phyloP scores from a whole-genome alignment of 2,113 vertebrate species.

The Otocyon megalotis region DNA sequence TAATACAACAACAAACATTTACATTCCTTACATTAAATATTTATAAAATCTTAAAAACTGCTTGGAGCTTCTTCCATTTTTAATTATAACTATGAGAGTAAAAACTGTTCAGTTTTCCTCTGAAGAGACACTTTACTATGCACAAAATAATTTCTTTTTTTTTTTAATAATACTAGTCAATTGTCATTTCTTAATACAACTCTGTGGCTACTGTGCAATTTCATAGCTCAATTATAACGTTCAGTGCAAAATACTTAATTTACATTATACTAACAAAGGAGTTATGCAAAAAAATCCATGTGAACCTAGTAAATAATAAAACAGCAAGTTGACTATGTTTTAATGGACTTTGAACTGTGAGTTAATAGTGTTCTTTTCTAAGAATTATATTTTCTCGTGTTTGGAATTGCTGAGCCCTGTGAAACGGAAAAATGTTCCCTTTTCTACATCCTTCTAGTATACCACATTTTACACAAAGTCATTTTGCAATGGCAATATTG shows the following conservation, averaged over 20 bases:
- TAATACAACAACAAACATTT: slow-evolving; percentile 66
- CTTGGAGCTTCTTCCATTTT: slow-evolving; percentile 55
- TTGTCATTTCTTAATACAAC: slow-evolving; percentile 42
- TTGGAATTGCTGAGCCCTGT: background rate
- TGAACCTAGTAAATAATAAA: slow-evolving; percentile 42
- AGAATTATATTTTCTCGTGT: background rate
- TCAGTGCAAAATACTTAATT: slow-evolving; percentile 39
- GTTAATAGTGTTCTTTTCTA: background rate
- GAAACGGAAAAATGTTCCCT: background rate
- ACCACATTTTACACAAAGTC: background rate
- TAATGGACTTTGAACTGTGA: slow-evolving; percentile 43
- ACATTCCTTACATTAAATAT: slow-evolving; percentile 68
- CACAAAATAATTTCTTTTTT: background rate
- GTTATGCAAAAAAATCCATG: background rate
- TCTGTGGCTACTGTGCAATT: background rate
- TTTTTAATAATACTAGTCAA: slow-evolving; percentile 17
- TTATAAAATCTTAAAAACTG: slow-evolving; percentile 71
- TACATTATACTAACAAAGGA: slow-evolving; percentile 23
- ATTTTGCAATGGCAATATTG: background rate
- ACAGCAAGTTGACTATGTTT: background rate
- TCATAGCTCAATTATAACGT: background rate
- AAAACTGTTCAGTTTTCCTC: slow-evolving; percentile 53
- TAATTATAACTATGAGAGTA: slow-evolving; percentile 62
- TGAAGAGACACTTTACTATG: slow-evolving; percentile 40
- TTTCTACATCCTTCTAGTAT: background rate